These are phyloP conservation scores for Dipus sagitta DNA, from an alignment of 2,797 vertebrate species.

Conservation along the genomic window DNA sequence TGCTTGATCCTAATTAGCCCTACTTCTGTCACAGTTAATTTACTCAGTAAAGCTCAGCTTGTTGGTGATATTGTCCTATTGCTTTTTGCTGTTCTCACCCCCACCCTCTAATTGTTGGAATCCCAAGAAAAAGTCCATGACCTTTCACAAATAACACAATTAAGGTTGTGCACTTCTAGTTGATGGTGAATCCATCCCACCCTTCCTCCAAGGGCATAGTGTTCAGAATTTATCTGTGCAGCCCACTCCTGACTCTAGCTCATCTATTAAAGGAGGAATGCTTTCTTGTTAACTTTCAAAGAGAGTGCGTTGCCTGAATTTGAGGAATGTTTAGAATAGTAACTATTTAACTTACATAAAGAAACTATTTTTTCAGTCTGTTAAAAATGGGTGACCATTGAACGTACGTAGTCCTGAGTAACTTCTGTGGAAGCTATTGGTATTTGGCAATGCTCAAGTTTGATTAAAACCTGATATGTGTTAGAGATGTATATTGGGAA, in stretches of 20 bases:
- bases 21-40: slow-evolving; percentile 69
- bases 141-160: slow-evolving; percentile 61
- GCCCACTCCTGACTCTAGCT: slow-evolving; percentile 42
- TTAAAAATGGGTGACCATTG: not conserved
- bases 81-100: not conserved
- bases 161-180: slow-evolving; percentile 77
- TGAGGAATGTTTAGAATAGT: slow-evolving; percentile 52
- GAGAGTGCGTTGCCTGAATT: slow-evolving; percentile 39
- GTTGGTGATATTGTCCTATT: slow-evolving; percentile 46
- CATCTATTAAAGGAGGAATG: slow-evolving; percentile 55
- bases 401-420: not conserved
- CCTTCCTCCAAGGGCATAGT: not conserved
- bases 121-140: slow-evolving; percentile 45
- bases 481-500: slow-evolving; percentile 48
- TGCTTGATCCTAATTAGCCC: slow-evolving; percentile 70
- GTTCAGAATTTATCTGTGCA: slow-evolving; percentile 35
- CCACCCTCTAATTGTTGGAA: slow-evolving; percentile 34
- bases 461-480: slow-evolving; percentile 22
- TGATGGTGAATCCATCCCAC: slow-evolving; percentile 31
- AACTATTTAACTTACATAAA: slow-evolving; percentile 56
- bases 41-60: slow-evolving; percentile 32
- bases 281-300: slow-evolving; percentile 56
- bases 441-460: not conserved
- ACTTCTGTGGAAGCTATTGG: not conserved
- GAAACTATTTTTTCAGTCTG: slow-evolving; percentile 31